phyloP scores from a whole-genome alignment of 2,888 invertebrate species.

The Hetaerina titia region DNA sequence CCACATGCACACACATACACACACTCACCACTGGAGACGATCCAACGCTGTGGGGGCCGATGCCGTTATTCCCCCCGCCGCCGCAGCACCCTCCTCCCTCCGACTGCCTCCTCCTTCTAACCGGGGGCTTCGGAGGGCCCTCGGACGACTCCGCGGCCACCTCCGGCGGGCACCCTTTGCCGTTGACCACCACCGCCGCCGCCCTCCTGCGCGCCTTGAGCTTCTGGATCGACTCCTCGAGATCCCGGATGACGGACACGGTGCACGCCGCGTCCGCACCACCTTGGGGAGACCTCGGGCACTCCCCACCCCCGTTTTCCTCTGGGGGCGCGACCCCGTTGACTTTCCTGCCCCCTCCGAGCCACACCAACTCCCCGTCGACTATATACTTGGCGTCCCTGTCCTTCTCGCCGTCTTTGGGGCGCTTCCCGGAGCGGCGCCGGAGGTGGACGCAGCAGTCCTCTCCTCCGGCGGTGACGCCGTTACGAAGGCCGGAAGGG shows the following conservation, averaged over 20 bases:
- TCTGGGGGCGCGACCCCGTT: background rate
- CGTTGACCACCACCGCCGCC: background rate
- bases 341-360: background rate
- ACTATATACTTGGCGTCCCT: conserved; percentile 29
- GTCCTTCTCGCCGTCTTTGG: conserved; percentile 39
- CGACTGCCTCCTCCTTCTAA: conserved; percentile 32
- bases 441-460: conserved; percentile 18
- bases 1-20: background rate
- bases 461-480: background rate
- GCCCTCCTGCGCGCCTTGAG: background rate
- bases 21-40: conserved; percentile 63
- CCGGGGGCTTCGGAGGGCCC: conserved; percentile 40
- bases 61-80: background rate
- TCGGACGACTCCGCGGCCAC: background rate
- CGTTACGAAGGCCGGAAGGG: conserved; percentile 21
- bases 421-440: conserved; percentile 34
- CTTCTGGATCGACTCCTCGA: conserved; percentile 47
- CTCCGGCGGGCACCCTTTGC: conserved; percentile 28
- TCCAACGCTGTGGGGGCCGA: conserved; percentile 45
- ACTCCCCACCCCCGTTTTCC: background rate
- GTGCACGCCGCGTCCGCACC: background rate
- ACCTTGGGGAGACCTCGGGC: background rate
- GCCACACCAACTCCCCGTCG: conserved; percentile 60
- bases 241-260: conserved; percentile 36
- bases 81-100: background rate